Evolutionary conservation across 2,113 vertebrate species (phyloP).

Genomic region (Burhinus bistriatus): DNA sequence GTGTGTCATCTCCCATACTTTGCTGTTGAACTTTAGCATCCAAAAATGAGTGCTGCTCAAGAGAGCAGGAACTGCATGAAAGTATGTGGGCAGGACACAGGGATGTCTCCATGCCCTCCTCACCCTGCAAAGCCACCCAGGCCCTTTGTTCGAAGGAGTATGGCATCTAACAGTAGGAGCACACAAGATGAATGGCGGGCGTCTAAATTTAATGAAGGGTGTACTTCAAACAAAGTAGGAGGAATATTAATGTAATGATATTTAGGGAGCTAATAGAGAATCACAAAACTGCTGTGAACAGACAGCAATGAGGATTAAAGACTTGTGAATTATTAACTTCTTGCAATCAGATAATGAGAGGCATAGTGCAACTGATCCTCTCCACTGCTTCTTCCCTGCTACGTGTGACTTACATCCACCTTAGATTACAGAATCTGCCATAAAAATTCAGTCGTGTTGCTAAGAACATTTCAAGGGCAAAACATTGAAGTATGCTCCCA

Average conservation of each 20-base stretch:
- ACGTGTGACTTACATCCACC: neutral
- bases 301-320: neutral
- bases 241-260: neutral
- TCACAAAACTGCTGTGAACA: neutral
- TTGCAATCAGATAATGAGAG: neutral
- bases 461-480: neutral
- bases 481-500: neutral
- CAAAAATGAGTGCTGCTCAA: accelerated
- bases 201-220: neutral
- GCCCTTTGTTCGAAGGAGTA: neutral
- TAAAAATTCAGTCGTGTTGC: neutral
- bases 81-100: neutral
- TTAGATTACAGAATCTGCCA: neutral
- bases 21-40: neutral
- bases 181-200: neutral
- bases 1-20: neutral
- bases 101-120: neutral
- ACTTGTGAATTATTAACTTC: conserved; percentile 13
- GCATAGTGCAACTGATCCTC: neutral
- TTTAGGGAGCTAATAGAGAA: conserved; percentile 1
- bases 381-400: neutral
- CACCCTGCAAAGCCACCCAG: accelerated
- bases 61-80: neutral
- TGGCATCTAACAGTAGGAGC: neutral
- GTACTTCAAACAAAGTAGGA: neutral